These are phyloP conservation scores for Sitta carolinensis DNA, from an alignment of 2,797 vertebrate species.

Conservation along the genomic window DNA sequence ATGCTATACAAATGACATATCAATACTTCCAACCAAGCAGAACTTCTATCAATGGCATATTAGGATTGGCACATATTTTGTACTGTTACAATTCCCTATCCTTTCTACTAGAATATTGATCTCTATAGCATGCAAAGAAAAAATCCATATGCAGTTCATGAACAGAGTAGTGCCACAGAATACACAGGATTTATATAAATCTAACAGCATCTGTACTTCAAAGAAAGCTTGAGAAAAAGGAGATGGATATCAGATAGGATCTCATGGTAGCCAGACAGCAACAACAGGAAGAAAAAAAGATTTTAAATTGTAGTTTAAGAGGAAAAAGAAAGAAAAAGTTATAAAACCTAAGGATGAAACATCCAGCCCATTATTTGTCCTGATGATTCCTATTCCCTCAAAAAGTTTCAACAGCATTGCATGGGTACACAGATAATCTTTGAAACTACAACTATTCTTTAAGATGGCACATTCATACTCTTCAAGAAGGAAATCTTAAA, in stretches of 20 bases:
- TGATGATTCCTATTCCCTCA: not conserved
- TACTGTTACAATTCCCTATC: not conserved
- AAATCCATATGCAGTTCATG: slow-evolving; percentile 32
- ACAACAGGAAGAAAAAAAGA: not conserved
- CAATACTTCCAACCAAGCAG: not conserved
- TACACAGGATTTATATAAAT: not conserved
- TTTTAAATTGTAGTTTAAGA: not conserved
- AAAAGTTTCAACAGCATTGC: not conserved
- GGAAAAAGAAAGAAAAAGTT: slow-evolving; percentile 34
- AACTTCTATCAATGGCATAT: not conserved
- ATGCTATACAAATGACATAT: not conserved
- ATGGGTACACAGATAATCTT: not conserved
- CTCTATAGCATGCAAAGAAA: not conserved
- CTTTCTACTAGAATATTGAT: slow-evolving; percentile 13
- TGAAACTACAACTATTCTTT: not conserved
- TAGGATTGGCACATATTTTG: not conserved
- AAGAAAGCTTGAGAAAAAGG: not conserved
- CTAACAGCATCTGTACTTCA: not conserved
- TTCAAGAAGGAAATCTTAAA: not conserved
- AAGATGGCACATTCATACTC: not conserved
- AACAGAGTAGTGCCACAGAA: not conserved
- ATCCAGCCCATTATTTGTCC: not conserved
- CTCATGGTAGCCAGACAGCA: not conserved
- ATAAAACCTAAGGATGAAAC: slow-evolving; percentile 37
- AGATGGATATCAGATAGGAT: not conserved